phyloP scores from a whole-genome alignment of 1,140 invertebrate genomes.

The Atta colombica region DNA sequence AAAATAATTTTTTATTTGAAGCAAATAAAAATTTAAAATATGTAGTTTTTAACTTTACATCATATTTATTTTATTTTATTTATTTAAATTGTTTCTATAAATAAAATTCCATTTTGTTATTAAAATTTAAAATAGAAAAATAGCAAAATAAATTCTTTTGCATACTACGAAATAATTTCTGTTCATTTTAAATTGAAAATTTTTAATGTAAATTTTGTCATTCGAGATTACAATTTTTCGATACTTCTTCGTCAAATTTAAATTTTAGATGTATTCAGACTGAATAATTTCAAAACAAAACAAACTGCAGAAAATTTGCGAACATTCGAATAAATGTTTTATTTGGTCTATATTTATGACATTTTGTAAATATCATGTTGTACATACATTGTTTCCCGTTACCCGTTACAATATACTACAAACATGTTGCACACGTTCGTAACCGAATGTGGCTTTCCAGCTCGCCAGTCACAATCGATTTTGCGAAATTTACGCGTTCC shows the following conservation, averaged over 20 bases:
- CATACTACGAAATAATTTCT: neutral
- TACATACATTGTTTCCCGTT: slow-evolving; percentile 15
- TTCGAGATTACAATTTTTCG: neutral
- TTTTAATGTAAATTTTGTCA: slow-evolving; percentile 15
- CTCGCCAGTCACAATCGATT: slow-evolving; percentile 43
- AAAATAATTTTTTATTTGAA: neutral
- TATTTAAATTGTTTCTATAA: slow-evolving; percentile 12
- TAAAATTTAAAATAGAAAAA: neutral
- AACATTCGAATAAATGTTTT: slow-evolving; percentile 23
- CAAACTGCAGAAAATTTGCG: neutral
- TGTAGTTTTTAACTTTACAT: neutral
- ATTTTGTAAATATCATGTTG: slow-evolving; percentile 26
- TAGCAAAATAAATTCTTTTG: neutral
- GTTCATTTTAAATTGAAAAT: neutral
- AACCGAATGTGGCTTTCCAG: slow-evolving; percentile 51
- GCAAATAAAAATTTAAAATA: slow-evolving; percentile 9
- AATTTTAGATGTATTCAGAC: slow-evolving; percentile 26
- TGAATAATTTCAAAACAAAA: neutral
- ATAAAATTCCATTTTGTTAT: neutral
- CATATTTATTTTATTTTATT: no score
- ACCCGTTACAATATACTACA: slow-evolving; percentile 17
- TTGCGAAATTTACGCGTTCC: slow-evolving; percentile 35
- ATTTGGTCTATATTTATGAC: slow-evolving; percentile 18
- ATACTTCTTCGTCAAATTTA: neutral
- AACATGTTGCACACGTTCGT: neutral